Conservation (phyloP, 2,113 vertebrate genomes). For the Lophura nycthemera region DNA sequence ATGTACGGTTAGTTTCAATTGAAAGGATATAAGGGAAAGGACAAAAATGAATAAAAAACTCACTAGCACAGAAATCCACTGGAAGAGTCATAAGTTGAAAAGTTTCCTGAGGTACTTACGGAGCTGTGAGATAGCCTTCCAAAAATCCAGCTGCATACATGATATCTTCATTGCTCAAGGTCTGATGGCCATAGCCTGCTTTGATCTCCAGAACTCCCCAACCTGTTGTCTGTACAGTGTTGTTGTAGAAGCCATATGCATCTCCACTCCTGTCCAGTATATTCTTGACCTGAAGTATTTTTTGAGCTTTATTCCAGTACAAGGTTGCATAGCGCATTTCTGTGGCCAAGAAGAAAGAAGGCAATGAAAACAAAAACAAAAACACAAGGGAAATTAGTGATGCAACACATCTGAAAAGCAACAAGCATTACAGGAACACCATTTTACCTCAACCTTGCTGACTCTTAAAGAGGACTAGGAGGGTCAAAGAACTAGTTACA, state of each 20-base stretch:
- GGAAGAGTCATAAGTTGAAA: neutral
- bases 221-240: conserved; percentile 82
- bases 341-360: conserved; percentile 3
- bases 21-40: neutral
- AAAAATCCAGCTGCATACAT: conserved; percentile 90
- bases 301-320: conserved; percentile 83
- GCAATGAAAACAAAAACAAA: neutral
- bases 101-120: conserved; percentile 79
- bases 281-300: conserved; percentile 79
- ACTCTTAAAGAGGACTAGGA: neutral
- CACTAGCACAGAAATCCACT: neutral
- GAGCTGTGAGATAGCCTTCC: conserved; percentile 90
- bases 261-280: conserved; percentile 82
- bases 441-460: neutral
- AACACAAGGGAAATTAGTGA: neutral
- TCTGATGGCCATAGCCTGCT: conserved; percentile 84
- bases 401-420: neutral
- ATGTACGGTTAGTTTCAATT: neutral
- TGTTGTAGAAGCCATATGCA: conserved; percentile 88
- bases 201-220: conserved; percentile 91
- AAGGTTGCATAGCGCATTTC: conserved; percentile 80
- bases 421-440: neutral
- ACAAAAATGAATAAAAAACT: neutral
- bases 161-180: conserved; percentile 80
- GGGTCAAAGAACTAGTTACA: neutral